These are phyloP conservation scores for Silurus aristotelis DNA, from an alignment of 2,797 vertebrate genomes.

Conservation along the genomic window DNA sequence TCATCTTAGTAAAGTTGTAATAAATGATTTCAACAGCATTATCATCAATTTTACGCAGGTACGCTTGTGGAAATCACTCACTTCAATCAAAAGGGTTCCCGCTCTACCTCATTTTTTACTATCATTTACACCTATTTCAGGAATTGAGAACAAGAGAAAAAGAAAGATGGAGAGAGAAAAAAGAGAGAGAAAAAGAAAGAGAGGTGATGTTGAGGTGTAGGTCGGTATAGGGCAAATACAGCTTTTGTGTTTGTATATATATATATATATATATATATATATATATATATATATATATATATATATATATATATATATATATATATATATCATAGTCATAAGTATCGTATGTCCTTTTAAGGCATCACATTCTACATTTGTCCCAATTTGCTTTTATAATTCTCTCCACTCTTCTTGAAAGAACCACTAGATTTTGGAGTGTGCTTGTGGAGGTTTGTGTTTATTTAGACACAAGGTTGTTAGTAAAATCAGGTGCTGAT, in stretches of 20 bases:
- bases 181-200: background rate
- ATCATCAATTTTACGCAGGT: conserved; percentile 84
- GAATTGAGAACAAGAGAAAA: conserved; percentile 58
- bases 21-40: conserved; percentile 82
- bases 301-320: no score
- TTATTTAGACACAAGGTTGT: no score
- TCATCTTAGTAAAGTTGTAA: conserved; percentile 80
- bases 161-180: conserved; percentile 9
- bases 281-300: no score
- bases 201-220: background rate
- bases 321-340: no score
- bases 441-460: no score
- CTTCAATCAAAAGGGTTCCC: conserved; percentile 80
- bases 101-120: conserved; percentile 86
- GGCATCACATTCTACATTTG: no score
- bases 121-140: conserved; percentile 67
- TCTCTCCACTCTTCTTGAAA: no score
- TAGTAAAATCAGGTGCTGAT: no score
- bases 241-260: background rate
- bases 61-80: conserved; percentile 79
- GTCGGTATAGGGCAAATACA: background rate
- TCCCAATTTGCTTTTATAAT: no score
- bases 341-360: no score
- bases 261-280: no score
- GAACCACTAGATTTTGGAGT: no score